Evolutionary conservation across 2,888 invertebrate genomes (phyloP).

Genomic region (Nomada flava): DNA sequence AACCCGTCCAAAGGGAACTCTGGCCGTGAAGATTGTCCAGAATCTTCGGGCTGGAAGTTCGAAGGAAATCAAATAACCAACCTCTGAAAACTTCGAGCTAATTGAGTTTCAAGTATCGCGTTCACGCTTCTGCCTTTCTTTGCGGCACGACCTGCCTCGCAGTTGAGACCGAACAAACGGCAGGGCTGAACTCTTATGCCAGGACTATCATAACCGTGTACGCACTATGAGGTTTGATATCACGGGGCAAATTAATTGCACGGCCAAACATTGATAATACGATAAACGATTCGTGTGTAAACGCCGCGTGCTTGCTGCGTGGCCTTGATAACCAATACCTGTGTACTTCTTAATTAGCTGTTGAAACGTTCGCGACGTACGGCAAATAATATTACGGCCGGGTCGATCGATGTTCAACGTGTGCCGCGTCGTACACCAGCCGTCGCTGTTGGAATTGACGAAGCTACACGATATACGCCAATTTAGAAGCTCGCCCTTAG

Average conservation of each 20-base stretch:
- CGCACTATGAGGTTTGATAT: background rate
- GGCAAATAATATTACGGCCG: slow-evolving; percentile 9
- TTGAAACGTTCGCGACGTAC: slow-evolving; percentile 20
- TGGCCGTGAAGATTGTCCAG: background rate
- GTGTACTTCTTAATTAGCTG: slow-evolving; percentile 38
- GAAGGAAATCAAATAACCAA: slow-evolving; percentile 28
- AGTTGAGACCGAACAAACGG: background rate
- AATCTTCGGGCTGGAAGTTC: slow-evolving; percentile 8
- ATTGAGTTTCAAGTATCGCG: slow-evolving; percentile 22
- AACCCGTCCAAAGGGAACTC: background rate
- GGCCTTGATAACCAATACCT: slow-evolving; percentile 23
- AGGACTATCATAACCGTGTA: background rate
- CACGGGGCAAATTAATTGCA: slow-evolving; percentile 39
- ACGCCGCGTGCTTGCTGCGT: slow-evolving; percentile 2
- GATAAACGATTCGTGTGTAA: slow-evolving; percentile 17
- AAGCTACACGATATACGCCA: background rate
- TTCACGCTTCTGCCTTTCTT: slow-evolving; percentile 20
- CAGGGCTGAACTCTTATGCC: background rate
- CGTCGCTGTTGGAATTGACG: background rate
- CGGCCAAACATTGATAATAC: slow-evolving; percentile 7
- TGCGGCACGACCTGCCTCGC: background rate
- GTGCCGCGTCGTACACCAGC: background rate
- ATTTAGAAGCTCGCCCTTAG: background rate
- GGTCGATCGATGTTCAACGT: slow-evolving; percentile 26
- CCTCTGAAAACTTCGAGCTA: slow-evolving; percentile 19